Conservation (phyloP, 2,888 invertebrate genomes). For the Euzetes globulus region DNA sequence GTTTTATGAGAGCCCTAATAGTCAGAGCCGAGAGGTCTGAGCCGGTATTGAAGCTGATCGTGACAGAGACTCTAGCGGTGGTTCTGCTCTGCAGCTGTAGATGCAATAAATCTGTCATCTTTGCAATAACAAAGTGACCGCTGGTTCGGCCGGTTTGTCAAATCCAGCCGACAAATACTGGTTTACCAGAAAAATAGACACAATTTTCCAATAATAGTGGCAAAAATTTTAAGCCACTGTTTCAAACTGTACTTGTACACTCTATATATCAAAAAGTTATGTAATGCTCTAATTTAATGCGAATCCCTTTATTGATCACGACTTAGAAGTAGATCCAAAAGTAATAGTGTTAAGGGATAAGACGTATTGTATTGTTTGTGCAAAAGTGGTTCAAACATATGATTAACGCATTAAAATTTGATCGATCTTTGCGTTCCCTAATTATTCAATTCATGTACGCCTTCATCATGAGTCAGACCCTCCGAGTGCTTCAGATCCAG, state of each 20-base stretch:
- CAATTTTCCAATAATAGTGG: not conserved
- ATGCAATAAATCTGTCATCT: constrained; percentile 17
- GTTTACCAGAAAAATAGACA: not conserved
- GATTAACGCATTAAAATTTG: constrained; percentile 5
- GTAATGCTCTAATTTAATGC: not conserved
- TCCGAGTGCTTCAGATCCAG: not conserved
- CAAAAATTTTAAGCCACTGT: not conserved
- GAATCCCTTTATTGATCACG: not conserved
- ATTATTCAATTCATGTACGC: not conserved
- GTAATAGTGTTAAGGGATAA: not conserved
- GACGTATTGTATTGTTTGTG: not conserved
- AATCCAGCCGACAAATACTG: not conserved
- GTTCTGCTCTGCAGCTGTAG: not conserved
- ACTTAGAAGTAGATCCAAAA: not conserved
- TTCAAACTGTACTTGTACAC: not conserved
- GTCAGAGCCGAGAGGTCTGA: not conserved
- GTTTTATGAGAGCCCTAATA: not conserved
- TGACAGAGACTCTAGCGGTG: not conserved
- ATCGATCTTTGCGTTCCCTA: not conserved
- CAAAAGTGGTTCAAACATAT: not conserved
- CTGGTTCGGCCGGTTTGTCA: constrained; percentile 13
- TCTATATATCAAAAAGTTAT: not conserved
- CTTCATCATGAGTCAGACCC: not conserved
- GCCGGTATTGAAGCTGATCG: not conserved
- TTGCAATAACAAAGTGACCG: constrained; percentile 8